These are phyloP conservation scores for Schizothorax lantsangensis DNA, from an alignment of 2,797 vertebrate genomes.

Conservation along the genomic window DNA sequence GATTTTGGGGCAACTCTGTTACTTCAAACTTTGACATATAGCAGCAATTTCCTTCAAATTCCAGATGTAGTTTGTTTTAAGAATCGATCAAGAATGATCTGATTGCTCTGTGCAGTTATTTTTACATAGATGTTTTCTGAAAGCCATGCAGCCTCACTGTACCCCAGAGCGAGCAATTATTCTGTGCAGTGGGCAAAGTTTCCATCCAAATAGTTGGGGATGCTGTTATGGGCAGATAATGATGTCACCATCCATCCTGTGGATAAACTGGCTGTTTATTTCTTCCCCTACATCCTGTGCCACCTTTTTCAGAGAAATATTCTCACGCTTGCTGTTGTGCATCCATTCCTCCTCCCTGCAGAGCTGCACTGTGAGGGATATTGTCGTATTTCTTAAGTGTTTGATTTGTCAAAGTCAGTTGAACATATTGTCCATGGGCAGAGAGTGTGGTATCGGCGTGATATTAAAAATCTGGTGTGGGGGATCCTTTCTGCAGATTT, in stretches of 20 bases:
- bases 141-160: constrained; percentile 6
- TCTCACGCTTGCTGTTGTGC: background rate
- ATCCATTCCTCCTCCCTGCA: constrained; percentile 35
- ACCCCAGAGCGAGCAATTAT: constrained; percentile 44
- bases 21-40: constrained; percentile 7
- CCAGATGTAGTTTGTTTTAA: background rate
- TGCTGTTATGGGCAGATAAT: constrained; percentile 43
- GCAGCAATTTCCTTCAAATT: constrained; percentile 20
- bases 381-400: constrained; percentile 74
- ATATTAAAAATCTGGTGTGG: constrained; percentile 50
- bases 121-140: constrained; percentile 19
- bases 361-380: constrained; percentile 73
- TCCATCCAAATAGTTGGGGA: constrained; percentile 42
- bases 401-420: constrained; percentile 78
- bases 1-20: constrained; percentile 5
- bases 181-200: constrained; percentile 47
- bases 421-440: constrained; percentile 63
- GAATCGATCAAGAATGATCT: constrained; percentile 3
- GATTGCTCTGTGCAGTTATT: constrained; percentile 7
- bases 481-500: constrained; percentile 40
- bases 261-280: constrained; percentile 47
- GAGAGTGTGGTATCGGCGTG: constrained; percentile 46
- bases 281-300: background rate
- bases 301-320: constrained; percentile 25
- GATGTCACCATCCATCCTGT: constrained; percentile 29